Evolutionary conservation across 2,888 invertebrate species (phyloP), one percentile per base, ranked within the genome.

Genomic region (Amphipyra tragopoginis): DNA sequence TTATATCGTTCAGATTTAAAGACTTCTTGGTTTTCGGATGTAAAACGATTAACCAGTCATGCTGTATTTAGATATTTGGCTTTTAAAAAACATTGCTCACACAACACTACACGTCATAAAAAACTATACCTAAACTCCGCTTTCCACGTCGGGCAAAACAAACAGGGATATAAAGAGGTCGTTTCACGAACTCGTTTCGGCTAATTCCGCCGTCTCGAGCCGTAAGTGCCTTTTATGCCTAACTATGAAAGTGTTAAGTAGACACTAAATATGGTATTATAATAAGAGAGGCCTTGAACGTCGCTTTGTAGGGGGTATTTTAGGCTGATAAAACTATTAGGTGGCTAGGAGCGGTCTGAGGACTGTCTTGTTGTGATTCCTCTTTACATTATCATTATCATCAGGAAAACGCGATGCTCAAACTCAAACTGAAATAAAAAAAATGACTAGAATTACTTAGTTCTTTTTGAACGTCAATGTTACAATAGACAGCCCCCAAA

Each of bases 81-180:
- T 29, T 29, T 29, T 1, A 29, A 29, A 5, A 29, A 7, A 29
- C 5, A 29, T 1, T 29, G 29, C 29, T 5, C 5, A 29, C 29
- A 29, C 29, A 29, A 2, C 54, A 57, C 48, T 49, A 44, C 26
- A 51, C 34, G 26, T n/a, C 49, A 60, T 56, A 48, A 59, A 58
- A 53, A 59, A 36, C 48, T 38, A 38, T 44, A 50, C 39, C 39
- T 26, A 54, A 51, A 48, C 44, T 45, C 29, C 14, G 44, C 54
- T 44, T 33, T 15, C 43, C 15, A 58, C 58, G 55, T 13, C 9
- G 45, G 34, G 56, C 47, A 43, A 58, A 64, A 74, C 71, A 66
- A 73, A 74, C 75, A 72, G 44, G 54, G 60, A 7, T 44, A 63
- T 76, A 76, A 71, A 74, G 60, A 7, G 62, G 58, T 63, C 74